Conservation (phyloP, 2,888 invertebrate genomes). For the Hypselothyrea guttata region DNA sequence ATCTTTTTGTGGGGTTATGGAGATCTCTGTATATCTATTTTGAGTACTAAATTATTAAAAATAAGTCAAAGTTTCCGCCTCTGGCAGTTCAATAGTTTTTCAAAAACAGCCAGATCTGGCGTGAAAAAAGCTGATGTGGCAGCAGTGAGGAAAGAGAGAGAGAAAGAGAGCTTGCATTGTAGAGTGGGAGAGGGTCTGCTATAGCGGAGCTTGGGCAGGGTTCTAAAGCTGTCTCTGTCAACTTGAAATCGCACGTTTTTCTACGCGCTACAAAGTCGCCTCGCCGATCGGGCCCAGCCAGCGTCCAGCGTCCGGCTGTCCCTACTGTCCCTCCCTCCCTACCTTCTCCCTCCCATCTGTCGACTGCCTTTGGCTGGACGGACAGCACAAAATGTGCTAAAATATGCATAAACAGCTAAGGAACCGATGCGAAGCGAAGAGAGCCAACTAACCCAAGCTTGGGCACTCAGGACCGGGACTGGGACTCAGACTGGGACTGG, state of each 20-base stretch:
- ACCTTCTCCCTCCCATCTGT: neutral
- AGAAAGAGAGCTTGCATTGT: no score
- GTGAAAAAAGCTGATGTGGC: no score
- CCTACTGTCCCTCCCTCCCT: neutral
- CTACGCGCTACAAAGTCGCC: conserved; percentile 73
- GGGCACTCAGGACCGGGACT: conserved; percentile 1
- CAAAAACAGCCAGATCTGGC: no score
- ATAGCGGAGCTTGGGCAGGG: conserved; percentile 52
- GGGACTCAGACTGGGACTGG: conserved; percentile 6
- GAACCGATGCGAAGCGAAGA: conserved; percentile 16
- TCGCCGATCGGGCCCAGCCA: conserved; percentile 42
- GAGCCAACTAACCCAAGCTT: conserved; percentile 24
- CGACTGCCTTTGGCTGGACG: conserved; percentile 18
- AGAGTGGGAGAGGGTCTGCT: conserved; percentile 16
- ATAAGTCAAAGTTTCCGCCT: no score
- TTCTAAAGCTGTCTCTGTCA: conserved; percentile 73
- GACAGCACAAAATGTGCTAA: conserved; percentile 76
- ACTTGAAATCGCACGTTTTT: conserved; percentile 77
- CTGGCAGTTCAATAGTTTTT: no score
- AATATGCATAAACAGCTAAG: conserved; percentile 78
- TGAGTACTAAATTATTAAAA: no score
- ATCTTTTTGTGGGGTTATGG: no score
- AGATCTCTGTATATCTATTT: no score
- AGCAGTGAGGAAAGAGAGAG: no score
- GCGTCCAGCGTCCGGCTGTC: conserved; percentile 26